Evolutionary conservation across 2,888 invertebrate species (phyloP).

Genomic region (Beris morrisii): DNA sequence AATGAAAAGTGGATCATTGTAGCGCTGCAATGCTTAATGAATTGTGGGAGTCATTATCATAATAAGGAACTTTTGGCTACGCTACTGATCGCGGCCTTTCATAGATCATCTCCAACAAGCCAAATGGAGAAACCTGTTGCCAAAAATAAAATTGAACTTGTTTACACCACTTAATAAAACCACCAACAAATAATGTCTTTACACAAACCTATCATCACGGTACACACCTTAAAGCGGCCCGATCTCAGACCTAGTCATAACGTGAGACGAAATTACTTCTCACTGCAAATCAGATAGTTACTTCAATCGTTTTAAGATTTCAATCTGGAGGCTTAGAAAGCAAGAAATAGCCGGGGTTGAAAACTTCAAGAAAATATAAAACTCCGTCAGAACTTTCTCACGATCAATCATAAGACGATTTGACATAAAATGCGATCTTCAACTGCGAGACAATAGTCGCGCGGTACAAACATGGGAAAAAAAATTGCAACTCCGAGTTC

Average conservation of each 20-base stretch:
- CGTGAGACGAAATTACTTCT: slow-evolving; percentile 36
- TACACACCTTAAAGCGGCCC: not conserved
- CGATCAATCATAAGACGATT: slow-evolving; percentile 44
- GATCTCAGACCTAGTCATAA: not conserved
- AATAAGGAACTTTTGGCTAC: too few relatives aligned
- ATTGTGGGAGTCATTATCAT: too few relatives aligned
- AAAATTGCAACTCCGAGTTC: slow-evolving; percentile 1
- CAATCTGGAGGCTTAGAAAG: slow-evolving; percentile 1
- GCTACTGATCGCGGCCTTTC: too few relatives aligned
- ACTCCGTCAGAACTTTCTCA: slow-evolving; percentile 39
- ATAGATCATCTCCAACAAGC: too few relatives aligned
- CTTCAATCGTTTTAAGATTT: slow-evolving; percentile 27
- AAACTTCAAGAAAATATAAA: slow-evolving; percentile 5
- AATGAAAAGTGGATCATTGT: too few relatives aligned
- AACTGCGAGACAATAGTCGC: slow-evolving; percentile 36
- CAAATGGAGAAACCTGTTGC: too few relatives aligned
- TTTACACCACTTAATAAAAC: not conserved
- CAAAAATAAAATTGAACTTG: not conserved
- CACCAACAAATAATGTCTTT: too few relatives aligned
- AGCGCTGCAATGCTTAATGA: too few relatives aligned
- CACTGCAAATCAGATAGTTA: slow-evolving; percentile 37
- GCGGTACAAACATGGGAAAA: slow-evolving; percentile 20
- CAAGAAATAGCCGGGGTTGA: not conserved
- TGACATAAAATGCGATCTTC: slow-evolving; percentile 44
- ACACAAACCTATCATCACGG: too few relatives aligned